These are phyloP conservation scores for Centropyge bicolor DNA, from an alignment of 2,797 vertebrate species.

Conservation along the genomic window DNA sequence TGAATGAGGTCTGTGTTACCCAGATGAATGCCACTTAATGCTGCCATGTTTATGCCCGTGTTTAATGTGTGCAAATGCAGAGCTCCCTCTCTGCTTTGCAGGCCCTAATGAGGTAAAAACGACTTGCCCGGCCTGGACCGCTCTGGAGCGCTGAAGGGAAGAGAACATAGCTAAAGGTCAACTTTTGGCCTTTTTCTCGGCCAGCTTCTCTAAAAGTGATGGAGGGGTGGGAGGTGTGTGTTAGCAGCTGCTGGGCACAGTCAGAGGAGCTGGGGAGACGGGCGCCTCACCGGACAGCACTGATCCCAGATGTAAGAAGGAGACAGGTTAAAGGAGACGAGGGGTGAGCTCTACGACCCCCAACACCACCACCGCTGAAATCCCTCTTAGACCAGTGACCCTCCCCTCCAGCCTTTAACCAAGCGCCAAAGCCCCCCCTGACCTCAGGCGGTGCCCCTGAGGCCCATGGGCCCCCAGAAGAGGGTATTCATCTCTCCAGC, in stretches of 20 bases:
- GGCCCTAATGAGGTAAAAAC: constrained; percentile 68
- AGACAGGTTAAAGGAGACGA: constrained; percentile 58
- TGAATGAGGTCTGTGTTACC: constrained; percentile 15
- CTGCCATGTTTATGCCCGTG: constrained; percentile 26
- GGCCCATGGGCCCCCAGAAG: constrained; percentile 60
- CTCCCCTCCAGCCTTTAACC: background rate
- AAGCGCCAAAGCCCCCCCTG: constrained; percentile 33
- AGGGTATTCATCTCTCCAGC: constrained; percentile 63
- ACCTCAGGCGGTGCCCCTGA: constrained; percentile 65
- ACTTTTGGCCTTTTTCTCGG: constrained; percentile 74
- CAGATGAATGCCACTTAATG: constrained; percentile 22
- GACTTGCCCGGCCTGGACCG: constrained; percentile 32
- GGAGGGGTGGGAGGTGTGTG: constrained; percentile 42
- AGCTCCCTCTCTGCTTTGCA: constrained; percentile 35
- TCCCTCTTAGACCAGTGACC: constrained; percentile 30
- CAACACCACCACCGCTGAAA: constrained; percentile 18
- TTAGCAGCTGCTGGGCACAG: constrained; percentile 62
- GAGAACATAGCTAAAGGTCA: constrained; percentile 80
- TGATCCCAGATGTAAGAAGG: constrained; percentile 54
- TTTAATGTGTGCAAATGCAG: constrained; percentile 23
- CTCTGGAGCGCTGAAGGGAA: constrained; percentile 24
- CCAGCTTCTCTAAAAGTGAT: constrained; percentile 46
- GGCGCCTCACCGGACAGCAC: constrained; percentile 24
- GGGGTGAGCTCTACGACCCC: constrained; percentile 40
- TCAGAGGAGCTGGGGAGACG: constrained; percentile 46